phyloP scores from a whole-genome alignment of 1,140 invertebrate genomes.

The Rhynchophorus ferrugineus region DNA sequence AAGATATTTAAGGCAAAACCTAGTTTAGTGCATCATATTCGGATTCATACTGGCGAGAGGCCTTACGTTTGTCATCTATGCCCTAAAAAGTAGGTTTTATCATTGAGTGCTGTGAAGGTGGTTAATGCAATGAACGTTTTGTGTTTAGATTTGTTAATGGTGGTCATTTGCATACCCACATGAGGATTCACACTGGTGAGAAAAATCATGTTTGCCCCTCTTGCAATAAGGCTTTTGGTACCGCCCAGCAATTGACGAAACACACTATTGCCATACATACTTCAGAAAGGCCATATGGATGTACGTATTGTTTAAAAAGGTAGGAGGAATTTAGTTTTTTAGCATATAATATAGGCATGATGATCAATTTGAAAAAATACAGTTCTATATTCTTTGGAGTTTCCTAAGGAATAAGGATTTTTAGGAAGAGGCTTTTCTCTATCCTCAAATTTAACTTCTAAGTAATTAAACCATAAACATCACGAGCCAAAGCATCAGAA shows the following conservation, averaged over 20 bases:
- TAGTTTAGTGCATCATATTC: constrained; percentile 36
- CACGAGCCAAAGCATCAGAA: too few species aligned
- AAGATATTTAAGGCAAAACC: constrained; percentile 38
- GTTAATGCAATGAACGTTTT: not conserved
- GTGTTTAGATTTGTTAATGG: constrained; percentile 41
- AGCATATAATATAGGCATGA: too few species aligned
- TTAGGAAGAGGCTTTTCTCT: too few species aligned
- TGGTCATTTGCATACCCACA: constrained; percentile 42
- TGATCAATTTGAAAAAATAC: too few species aligned
- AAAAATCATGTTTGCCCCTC: constrained; percentile 51
- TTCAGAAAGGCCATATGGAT: constrained; percentile 51
- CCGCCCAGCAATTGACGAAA: constrained; percentile 48
- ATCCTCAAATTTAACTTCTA: too few species aligned
- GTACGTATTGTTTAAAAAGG: constrained; percentile 42
- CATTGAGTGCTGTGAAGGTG: not conserved
- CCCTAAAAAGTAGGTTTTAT: constrained; percentile 39
- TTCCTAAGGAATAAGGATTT: too few species aligned
- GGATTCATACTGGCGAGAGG: constrained; percentile 52
- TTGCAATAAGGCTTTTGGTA: constrained; percentile 49
- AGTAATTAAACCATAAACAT: too few species aligned
- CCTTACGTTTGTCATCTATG: constrained; percentile 57
- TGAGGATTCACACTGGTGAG: constrained; percentile 54
- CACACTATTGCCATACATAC: constrained; percentile 62
- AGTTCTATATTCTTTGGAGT: too few species aligned
- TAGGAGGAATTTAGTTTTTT: not conserved